Percentiles rank a stretch among this genome's conserved stretches.
Conservation (phyloP, 1,140 invertebrate species). For the Drosophila sucinea region DNA sequence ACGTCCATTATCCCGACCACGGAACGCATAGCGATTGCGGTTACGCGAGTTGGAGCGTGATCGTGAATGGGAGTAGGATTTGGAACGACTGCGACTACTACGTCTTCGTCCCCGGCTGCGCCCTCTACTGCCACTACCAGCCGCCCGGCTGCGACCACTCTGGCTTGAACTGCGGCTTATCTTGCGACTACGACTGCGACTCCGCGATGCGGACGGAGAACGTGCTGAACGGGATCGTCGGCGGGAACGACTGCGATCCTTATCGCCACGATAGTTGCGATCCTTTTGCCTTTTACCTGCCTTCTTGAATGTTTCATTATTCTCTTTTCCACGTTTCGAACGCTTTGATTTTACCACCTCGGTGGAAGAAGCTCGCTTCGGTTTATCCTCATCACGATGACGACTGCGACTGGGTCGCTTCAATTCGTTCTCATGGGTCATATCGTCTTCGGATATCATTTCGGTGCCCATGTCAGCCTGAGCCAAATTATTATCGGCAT, state of each 20-base stretch:
- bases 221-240: slow-evolving; percentile 33
- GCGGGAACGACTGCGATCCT: slow-evolving; percentile 51
- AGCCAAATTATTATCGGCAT: slow-evolving; percentile 1
- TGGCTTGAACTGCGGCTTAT: slow-evolving; percentile 18
- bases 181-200: slow-evolving; percentile 21
- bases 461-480: slow-evolving; percentile 88
- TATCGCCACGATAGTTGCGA: slow-evolving; percentile 91
- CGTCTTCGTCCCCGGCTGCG: slow-evolving; percentile 45
- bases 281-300: slow-evolving; percentile 91
- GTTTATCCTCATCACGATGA: slow-evolving; percentile 31
- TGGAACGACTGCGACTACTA: slow-evolving; percentile 54
- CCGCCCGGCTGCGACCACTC: slow-evolving; percentile 23
- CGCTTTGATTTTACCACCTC: slow-evolving; percentile 47
- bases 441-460: slow-evolving; percentile 88
- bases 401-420: slow-evolving; percentile 62
- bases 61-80: slow-evolving; percentile 53
- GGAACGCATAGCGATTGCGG: slow-evolving; percentile 29
- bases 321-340: slow-evolving; percentile 73
- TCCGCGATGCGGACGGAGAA: slow-evolving; percentile 3
- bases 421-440: slow-evolving; percentile 74
- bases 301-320: slow-evolving; percentile 89
- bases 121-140: slow-evolving; percentile 29
- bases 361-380: slow-evolving; percentile 9
- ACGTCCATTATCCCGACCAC: slow-evolving; percentile 41
- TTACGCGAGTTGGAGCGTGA: slow-evolving; percentile 41